Conservation (phyloP, 2,113 vertebrate genomes). For the Holacanthus passer region DNA sequence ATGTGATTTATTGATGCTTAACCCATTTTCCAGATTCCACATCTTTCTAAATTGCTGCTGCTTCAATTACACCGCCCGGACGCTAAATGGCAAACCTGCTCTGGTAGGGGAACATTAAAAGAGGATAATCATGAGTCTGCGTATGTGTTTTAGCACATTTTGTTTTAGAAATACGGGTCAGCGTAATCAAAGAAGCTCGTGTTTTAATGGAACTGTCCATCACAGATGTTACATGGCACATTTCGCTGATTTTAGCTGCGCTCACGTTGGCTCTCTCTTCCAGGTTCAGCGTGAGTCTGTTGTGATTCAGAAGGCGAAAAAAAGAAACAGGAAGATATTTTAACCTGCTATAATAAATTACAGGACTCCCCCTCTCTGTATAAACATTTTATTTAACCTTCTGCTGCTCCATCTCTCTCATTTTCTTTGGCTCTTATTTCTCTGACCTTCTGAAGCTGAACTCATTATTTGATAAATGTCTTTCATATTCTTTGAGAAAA, state of each 20-base stretch:
- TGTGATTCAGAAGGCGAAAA: constrained; percentile 53
- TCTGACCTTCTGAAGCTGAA: constrained; percentile 30
- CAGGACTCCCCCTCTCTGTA: constrained; percentile 27
- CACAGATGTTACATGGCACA: constrained; percentile 35
- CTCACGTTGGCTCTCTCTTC: constrained; percentile 19
- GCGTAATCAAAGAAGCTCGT: constrained; percentile 35
- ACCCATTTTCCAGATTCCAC: constrained; percentile 68
- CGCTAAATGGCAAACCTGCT: constrained; percentile 37
- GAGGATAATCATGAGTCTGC: constrained; percentile 29
- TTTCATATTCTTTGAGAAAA: constrained; percentile 44
- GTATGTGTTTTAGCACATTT: constrained; percentile 33
- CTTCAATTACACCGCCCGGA: constrained; percentile 40
- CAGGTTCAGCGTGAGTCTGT: constrained; percentile 38
- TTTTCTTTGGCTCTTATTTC: constrained; percentile 31
- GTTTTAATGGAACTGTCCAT: constrained; percentile 46
- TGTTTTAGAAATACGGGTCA: constrained; percentile 23
- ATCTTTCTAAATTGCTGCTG: constrained; percentile 54
- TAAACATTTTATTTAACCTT: constrained; percentile 50
- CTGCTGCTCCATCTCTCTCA: constrained; percentile 12
- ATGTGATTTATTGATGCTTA: constrained; percentile 77
- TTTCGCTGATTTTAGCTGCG: constrained; percentile 41
- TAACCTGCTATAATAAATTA: constrained; percentile 44
- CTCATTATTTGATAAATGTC: constrained; percentile 51
- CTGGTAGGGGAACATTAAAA: constrained; percentile 22
- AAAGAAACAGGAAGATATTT: constrained; percentile 40